A percentile compares a stretch with the other conserved stretches of the same genome.
phyloP scores from a whole-genome alignment of 2,797 vertebrate species.

The Neosilurus mollespiculum region DNA sequence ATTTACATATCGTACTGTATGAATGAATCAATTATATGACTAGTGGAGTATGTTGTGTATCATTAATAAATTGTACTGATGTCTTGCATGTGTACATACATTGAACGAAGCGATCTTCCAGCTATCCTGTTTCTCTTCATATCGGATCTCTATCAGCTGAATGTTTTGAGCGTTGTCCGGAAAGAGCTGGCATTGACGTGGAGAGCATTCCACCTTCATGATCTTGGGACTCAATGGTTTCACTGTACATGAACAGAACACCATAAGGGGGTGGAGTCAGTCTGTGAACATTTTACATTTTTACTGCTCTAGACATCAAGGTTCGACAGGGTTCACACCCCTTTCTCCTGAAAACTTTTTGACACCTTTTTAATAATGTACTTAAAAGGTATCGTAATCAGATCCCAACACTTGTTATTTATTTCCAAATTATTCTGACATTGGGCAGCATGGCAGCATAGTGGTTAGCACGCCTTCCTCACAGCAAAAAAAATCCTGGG shows the following conservation, averaged over 20 bases:
- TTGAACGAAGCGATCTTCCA: conserved; percentile 37
- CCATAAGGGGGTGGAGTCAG: neutral
- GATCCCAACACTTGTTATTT: too few relatives aligned
- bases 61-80: neutral
- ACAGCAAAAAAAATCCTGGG: too few relatives aligned
- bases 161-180: conserved; percentile 53
- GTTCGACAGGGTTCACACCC: neutral
- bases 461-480: too few relatives aligned
- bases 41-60: neutral
- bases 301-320: neutral
- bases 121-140: conserved; percentile 48
- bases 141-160: conserved; percentile 71
- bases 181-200: conserved; percentile 67
- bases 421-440: too few relatives aligned
- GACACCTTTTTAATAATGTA: neutral
- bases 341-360: neutral
- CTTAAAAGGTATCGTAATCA: too few relatives aligned
- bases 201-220: conserved; percentile 62
- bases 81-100: conserved; percentile 15
- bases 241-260: conserved; percentile 65
- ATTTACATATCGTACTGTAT: neutral
- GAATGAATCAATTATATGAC: neutral
- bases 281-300: neutral
- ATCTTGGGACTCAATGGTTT: conserved; percentile 74
- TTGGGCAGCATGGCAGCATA: too few relatives aligned